Evolutionary conservation across 1,140 invertebrate genomes (phyloP).

Genomic region (Rhopalosiphum padi): DNA sequence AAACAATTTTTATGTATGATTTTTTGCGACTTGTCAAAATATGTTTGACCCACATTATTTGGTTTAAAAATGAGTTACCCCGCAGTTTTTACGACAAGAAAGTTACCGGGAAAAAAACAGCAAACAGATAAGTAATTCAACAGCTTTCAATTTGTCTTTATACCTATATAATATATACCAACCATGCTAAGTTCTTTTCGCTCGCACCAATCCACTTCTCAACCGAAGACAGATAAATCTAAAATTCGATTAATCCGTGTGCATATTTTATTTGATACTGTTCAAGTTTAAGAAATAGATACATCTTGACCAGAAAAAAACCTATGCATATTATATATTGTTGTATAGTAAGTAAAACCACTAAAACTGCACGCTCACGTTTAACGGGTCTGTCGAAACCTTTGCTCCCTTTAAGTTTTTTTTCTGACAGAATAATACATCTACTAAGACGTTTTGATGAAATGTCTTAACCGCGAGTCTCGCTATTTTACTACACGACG

Average conservation of each 20-base stretch:
- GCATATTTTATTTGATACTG: not conserved
- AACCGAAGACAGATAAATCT: not conserved
- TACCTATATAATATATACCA: not conserved
- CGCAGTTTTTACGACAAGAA: not conserved
- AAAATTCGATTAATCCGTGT: not conserved
- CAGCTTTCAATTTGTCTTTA: not conserved
- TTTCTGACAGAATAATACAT: not conserved
- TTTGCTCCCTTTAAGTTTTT: no score
- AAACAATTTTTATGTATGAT: no score
- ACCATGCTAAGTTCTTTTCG: not conserved
- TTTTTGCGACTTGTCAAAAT: not conserved
- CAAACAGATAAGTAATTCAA: not conserved
- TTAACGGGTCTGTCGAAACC: not conserved
- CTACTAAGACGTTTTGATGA: no score
- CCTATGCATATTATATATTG: not conserved
- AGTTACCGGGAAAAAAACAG: not conserved
- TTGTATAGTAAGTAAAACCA: not conserved
- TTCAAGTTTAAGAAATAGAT: not conserved
- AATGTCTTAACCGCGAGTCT: no score
- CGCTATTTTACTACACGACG: no score
- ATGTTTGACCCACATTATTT: not conserved
- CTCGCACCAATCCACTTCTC: not conserved
- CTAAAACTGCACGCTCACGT: not conserved
- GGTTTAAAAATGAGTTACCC: no score
- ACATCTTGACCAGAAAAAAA: not conserved